Evolutionary conservation across 2,797 vertebrate species (phyloP).

Genomic region (Geotrypetes seraphini): DNA sequence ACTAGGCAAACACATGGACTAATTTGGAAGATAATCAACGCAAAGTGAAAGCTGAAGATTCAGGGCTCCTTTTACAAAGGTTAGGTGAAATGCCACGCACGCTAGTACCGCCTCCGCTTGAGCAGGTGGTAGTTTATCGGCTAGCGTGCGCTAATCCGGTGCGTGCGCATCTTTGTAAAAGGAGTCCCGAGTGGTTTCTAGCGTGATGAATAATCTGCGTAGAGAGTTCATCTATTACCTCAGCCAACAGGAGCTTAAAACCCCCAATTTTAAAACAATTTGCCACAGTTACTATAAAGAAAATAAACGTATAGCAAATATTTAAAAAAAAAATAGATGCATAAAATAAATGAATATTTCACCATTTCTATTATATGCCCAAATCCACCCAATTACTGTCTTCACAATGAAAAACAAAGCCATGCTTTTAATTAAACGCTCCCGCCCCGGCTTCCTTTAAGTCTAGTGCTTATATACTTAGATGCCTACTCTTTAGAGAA

Average conservation of each 20-base stretch:
- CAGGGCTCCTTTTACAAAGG: no score
- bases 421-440: slow-evolving; percentile 20
- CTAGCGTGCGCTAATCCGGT: no score
- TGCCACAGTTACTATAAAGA: background rate
- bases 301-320: no score
- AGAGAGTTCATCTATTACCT: background rate
- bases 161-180: no score
- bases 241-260: background rate
- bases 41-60: background rate
- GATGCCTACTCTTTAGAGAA: slow-evolving; percentile 42
- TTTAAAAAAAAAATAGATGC: background rate
- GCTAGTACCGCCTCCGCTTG: no score
- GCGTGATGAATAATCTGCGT: no score
- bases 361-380: background rate
- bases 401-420: background rate
- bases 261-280: background rate
- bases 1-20: background rate
- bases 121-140: no score
- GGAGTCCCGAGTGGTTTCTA: no score
- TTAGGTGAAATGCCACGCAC: no score
- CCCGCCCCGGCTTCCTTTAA: slow-evolving; percentile 7
- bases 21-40: background rate
- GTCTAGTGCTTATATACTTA: slow-evolving; percentile 34
- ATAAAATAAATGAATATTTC: background rate
- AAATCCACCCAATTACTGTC: background rate